Base-by-base conservation (phyloP, 2,797 vertebrate genomes). In the Salmo trutta region DNA sequence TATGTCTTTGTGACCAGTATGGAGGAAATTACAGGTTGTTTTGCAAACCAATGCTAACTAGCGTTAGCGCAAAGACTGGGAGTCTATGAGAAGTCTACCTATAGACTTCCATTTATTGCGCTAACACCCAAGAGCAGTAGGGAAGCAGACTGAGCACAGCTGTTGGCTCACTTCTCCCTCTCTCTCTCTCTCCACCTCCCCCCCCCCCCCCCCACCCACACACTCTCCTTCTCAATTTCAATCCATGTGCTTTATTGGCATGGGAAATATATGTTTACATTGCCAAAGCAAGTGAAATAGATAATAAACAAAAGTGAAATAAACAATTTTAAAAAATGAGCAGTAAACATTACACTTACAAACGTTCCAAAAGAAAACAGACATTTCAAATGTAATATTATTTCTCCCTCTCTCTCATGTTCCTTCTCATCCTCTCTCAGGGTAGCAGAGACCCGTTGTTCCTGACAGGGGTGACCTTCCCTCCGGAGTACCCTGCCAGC, bases 371-470 rank as follows among this genome's bases (percentile, higher is more conserved):
- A 36, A 36, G 33, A 36, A 36, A 7, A 4, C 6, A 36, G 6
- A 7, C 33, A 7, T 36, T 36, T 36, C 33, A 36, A 36, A 5
- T 17, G 27, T 14, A 15, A 17, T 7, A 36, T 36, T 36, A 65
- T 77, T 70, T 72, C 75, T 66, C 90, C 2, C 86, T 91, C 69
- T 69, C 52, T 78, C 77, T 82, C 72, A 59, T 31, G 21, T 16
- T 21, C 15, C 17, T 14, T 21, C 56, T n/a, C 10, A 69, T 88
- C 91, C 70, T 51, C 33, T 71, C 87, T 21, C 95, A 98, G 98
- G 96, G 96, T 84, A 98, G 95, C 94, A 97, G 95, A 92, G 97
- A 98, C 91, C 97, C 97, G 68, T 93, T 98, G 90, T 99, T 98
- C 91, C 85, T 99, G 94, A 98, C 97, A 65, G 98, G 97, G 85